A percentile compares a stretch with the other conserved stretches of the same genome.
phyloP scores from a whole-genome alignment of 2,113 vertebrate species.

The Sminthopsis crassicaudata region DNA sequence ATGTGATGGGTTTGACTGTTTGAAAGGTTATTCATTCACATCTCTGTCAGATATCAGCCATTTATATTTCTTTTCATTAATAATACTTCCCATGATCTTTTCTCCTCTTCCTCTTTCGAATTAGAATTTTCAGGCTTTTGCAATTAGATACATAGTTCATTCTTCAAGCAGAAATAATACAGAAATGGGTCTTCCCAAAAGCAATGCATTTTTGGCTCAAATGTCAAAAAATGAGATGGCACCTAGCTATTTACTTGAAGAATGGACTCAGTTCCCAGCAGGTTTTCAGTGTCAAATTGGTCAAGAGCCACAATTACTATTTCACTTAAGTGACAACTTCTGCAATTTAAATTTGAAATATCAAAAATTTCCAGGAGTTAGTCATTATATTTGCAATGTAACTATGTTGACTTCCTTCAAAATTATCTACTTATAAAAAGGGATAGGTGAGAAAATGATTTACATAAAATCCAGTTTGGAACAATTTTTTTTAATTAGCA shows the following conservation, averaged over 20 bases:
- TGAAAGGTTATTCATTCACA: conserved; percentile 79
- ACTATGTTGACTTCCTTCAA: conserved; percentile 35
- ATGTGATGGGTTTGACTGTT: conserved; percentile 82
- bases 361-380: conserved; percentile 64
- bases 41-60: conserved; percentile 76
- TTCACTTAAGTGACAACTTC: background rate
- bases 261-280: conserved; percentile 64
- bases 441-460: conserved; percentile 53
- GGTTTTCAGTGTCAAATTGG: conserved; percentile 68
- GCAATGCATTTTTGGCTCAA: conserved; percentile 77
- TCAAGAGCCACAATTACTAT: conserved; percentile 75
- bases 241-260: conserved; percentile 68
- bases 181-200: conserved; percentile 64
- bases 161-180: conserved; percentile 74
- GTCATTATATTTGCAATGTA: conserved; percentile 49
- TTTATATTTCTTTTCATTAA: conserved; percentile 83
- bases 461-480: conserved; percentile 8
- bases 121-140: conserved; percentile 58
- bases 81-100: conserved; percentile 72
- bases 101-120: conserved; percentile 61
- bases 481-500: background rate
- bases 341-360: background rate
- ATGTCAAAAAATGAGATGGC: conserved; percentile 75
- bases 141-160: conserved; percentile 55
- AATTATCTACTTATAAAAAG: conserved; percentile 30